A percentile compares a stretch with the other conserved stretches of the same genome.
Evolutionary conservation across 2,797 vertebrate species (phyloP).

Genomic region (Rhinella marina): DNA sequence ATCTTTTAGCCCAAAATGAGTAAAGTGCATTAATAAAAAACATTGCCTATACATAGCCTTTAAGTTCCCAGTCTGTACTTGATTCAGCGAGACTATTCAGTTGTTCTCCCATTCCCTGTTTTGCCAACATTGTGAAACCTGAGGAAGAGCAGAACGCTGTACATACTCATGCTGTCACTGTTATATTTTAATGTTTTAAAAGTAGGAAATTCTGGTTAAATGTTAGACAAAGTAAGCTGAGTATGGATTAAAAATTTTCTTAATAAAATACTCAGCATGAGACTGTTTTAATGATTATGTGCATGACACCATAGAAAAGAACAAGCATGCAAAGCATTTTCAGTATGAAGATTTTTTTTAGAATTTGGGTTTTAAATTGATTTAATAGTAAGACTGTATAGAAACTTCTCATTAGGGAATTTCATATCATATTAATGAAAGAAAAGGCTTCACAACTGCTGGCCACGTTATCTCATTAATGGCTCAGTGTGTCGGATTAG

Average conservation of each 20-base stretch:
- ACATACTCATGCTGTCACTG: too few species aligned
- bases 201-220: not conserved
- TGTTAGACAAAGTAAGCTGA: not conserved
- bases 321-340: constrained; percentile 20
- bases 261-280: constrained; percentile 6
- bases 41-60: too few species aligned
- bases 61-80: too few species aligned
- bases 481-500: constrained; percentile 41
- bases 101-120: too few species aligned
- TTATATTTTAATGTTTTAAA: not conserved
- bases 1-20: too few species aligned
- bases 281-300: not conserved
- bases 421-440: constrained; percentile 47
- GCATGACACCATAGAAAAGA: not conserved
- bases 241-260: not conserved
- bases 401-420: constrained; percentile 51
- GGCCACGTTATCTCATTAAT: constrained; percentile 49
- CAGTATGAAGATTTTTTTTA: not conserved
- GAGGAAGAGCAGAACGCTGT: too few species aligned
- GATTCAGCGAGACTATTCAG: too few species aligned
- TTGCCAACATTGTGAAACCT: too few species aligned
- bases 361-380: constrained; percentile 27
- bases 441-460: constrained; percentile 36
- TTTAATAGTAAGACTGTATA: constrained; percentile 30
- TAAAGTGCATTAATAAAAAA: too few species aligned